Evolutionary conservation across 2,113 vertebrate species (phyloP).

Genomic region (Micronycteris hirsuta): DNA sequence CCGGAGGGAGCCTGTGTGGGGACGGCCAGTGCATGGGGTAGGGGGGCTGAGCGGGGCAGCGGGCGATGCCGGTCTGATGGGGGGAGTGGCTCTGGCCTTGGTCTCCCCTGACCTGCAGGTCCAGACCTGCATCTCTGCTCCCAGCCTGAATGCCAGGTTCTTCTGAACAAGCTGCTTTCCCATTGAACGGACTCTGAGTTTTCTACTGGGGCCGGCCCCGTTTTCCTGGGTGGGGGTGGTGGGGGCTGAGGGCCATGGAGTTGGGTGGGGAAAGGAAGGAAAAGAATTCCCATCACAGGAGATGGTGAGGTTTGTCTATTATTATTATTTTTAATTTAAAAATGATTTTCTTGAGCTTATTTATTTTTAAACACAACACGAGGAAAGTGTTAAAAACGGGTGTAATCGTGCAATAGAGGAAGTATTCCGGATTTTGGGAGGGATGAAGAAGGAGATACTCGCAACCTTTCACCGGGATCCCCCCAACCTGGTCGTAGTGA

Average conservation of each 20-base stretch:
- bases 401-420: conserved; percentile 83
- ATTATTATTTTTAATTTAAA: conserved; percentile 81
- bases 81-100: not conserved
- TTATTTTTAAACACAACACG: conserved; percentile 87
- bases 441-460: conserved; percentile 82
- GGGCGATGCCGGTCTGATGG: not conserved
- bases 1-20: not conserved
- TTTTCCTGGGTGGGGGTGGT: not conserved
- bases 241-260: not conserved
- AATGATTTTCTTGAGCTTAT: conserved; percentile 83
- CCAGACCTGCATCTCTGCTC: not conserved
- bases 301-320: not conserved
- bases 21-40: fast-evolving
- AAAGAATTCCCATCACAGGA: not conserved
- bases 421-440: conserved; percentile 78
- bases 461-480: conserved; percentile 83
- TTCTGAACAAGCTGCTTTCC: not conserved
- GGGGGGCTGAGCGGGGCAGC: not conserved
- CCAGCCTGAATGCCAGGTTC: not conserved
- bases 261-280: not conserved
- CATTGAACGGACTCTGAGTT: not conserved
- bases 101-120: not conserved
- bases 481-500: conserved; percentile 74
- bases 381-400: conserved; percentile 85
- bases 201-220: not conserved